Percentiles rank a stretch among this genome's conserved stretches.
Conservation (phyloP, 2,797 vertebrate species). For the Lagorchestes hirsutus region DNA sequence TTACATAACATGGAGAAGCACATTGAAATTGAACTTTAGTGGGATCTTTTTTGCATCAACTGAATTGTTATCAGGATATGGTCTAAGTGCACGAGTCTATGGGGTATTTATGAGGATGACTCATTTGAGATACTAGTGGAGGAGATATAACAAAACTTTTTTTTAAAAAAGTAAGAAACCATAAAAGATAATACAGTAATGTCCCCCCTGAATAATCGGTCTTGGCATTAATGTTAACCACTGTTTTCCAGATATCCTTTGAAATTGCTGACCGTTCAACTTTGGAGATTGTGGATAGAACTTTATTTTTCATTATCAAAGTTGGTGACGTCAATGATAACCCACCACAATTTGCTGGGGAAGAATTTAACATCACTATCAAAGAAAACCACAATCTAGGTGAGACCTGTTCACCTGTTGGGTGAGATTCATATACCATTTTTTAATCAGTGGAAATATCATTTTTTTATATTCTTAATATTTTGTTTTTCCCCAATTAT, state of each 20-base stretch:
- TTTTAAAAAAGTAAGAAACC: not conserved
- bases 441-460: not conserved
- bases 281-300: constrained; percentile 69
- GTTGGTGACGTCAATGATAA: constrained; percentile 92
- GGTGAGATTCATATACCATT: not conserved
- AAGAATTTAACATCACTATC: constrained; percentile 54
- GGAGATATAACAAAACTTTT: not conserved
- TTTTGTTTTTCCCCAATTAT: not conserved
- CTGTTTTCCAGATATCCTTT: constrained; percentile 86
- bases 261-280: constrained; percentile 72
- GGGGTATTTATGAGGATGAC: not conserved
- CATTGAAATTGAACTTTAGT: not conserved
- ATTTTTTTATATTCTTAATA: not conserved
- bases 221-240: not conserved
- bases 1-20: not conserved
- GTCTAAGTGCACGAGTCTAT: not conserved
- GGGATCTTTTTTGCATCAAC: not conserved
- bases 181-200: not conserved
- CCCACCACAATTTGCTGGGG: constrained; percentile 80
- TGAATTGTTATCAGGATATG: not conserved
- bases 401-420: constrained; percentile 54
- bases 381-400: constrained; percentile 83
- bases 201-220: rapidly evolving
- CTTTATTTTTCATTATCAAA: constrained; percentile 88
- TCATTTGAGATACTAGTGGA: not conserved